phyloP scores from a whole-genome alignment of 2,113 vertebrate species.

The Callionymus lyra region DNA sequence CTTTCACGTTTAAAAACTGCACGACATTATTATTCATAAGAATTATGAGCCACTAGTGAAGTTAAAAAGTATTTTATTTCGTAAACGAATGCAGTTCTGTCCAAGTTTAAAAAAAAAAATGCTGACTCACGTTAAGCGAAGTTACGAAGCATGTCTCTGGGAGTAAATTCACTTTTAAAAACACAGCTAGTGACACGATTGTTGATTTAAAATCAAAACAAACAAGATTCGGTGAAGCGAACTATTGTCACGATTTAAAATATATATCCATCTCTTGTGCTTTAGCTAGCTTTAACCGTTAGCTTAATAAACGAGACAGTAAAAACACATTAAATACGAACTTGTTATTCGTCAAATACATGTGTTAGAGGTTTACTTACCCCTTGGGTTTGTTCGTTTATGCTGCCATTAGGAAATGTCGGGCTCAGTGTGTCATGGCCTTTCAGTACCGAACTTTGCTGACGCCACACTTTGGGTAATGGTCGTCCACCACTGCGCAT shows the following conservation, averaged over 20 bases:
- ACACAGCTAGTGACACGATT: too few relatives aligned
- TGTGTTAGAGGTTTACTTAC: constrained; percentile 23
- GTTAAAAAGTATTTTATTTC: too few relatives aligned
- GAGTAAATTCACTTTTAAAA: neutral
- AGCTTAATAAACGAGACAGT: neutral
- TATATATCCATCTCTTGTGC: too few relatives aligned
- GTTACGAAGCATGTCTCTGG: constrained; percentile 6
- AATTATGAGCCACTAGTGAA: too few relatives aligned
- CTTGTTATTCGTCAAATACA: neutral
- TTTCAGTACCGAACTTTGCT: constrained; percentile 9
- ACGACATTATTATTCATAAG: too few relatives aligned
- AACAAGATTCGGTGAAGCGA: too few relatives aligned
- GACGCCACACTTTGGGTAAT: constrained; percentile 34
- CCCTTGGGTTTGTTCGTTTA: constrained; percentile 33
- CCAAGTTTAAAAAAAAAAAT: too few relatives aligned
- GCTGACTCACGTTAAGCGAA: constrained; percentile 58
- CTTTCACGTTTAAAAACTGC: too few relatives aligned
- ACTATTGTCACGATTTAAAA: too few relatives aligned
- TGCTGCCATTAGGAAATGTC: constrained; percentile 8
- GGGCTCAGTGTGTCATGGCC: constrained; percentile 1
- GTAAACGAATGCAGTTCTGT: too few relatives aligned
- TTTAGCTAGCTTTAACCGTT: too few relatives aligned
- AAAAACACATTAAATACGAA: neutral
- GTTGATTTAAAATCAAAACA: too few relatives aligned
- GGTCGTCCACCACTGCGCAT: constrained; percentile 29